phyloP scores from a whole-genome alignment of 2,113 vertebrate genomes.

The Chloropsis hardwickii region DNA sequence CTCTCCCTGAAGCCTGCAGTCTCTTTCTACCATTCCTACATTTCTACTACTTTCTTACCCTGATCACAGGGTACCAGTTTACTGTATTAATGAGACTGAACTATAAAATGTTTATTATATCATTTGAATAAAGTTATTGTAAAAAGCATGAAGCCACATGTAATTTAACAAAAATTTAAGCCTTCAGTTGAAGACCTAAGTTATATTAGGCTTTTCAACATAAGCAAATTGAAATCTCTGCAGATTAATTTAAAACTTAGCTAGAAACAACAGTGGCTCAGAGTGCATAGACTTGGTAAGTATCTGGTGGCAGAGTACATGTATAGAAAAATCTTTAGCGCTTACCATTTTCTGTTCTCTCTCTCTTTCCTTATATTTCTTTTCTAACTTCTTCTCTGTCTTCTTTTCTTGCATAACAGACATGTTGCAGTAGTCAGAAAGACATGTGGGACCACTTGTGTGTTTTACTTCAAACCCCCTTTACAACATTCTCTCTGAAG shows the following conservation, averaged over 20 bases:
- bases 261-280: neutral
- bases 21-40: neutral
- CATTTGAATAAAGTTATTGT: neutral
- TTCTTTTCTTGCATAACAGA: neutral
- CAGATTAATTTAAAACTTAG: neutral
- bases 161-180: neutral
- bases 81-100: neutral
- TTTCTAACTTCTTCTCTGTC: neutral
- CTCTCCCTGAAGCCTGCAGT: neutral
- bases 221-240: neutral
- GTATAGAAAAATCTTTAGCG: neutral
- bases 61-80: neutral
- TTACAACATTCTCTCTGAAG: neutral
- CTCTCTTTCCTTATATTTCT: neutral
- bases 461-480: neutral
- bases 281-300: neutral
- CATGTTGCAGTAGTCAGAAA: neutral
- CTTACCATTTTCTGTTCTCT: neutral
- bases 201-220: neutral
- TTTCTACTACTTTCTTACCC: neutral
- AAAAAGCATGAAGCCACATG: neutral
- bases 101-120: neutral
- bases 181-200: neutral
- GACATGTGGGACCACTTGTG: neutral
- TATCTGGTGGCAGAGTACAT: neutral